Base-by-base conservation (phyloP, 2,113 vertebrate genomes). In the Cryptomyrus ogoouensis region DNA sequence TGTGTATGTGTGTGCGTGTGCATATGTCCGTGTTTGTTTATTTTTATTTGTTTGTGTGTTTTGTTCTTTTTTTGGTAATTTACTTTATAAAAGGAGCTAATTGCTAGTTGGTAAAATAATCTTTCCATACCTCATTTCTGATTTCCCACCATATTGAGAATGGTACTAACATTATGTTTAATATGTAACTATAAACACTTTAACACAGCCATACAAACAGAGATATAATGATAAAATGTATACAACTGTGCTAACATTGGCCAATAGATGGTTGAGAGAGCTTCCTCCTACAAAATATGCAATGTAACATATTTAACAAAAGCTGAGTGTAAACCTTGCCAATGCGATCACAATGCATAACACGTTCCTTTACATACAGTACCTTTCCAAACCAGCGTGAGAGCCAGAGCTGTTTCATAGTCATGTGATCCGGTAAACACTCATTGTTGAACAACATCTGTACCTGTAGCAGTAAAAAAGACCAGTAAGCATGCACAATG, bases 351-450 rank as follows among this genome's bases (percentile, higher is more conserved):
- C 62, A 66, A 66, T 27, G 24, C 62, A 31, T 1, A 27, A 83
- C 80, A 31, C 10, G 15, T 35, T 49, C 1, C 7, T 50, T 21
- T 27, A 42, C 8, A 5, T 27, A n/a, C 58, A 58, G 47, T 89
- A 91, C 91, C 91, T 91, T 91, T 44, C 91, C 91, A 91, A 91
- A 91, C 89, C 91, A 91, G 89, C 85, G 91, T 50, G 91, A 91
- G 15, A 91, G 89, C 89, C 91, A 91, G 7, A 91, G 89, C 84
- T 91, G 91, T 52, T 90, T 91, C 91, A 91, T 91, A 77, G 91
- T 91, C 91, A 91, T 91, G 46, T 91, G 91, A 70, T 91, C 91
- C 12, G 91, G 89, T 42, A 91, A 83, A 12, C 89, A 90, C 86
- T 91, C 89, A 56, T 91, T 90, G 44, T 91, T 91, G 83, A 91